Evolutionary conservation across 2,797 vertebrate genomes (phyloP), one percentile per base, ranked within the genome.

Genomic region (Pangasius krempfi): DNA sequence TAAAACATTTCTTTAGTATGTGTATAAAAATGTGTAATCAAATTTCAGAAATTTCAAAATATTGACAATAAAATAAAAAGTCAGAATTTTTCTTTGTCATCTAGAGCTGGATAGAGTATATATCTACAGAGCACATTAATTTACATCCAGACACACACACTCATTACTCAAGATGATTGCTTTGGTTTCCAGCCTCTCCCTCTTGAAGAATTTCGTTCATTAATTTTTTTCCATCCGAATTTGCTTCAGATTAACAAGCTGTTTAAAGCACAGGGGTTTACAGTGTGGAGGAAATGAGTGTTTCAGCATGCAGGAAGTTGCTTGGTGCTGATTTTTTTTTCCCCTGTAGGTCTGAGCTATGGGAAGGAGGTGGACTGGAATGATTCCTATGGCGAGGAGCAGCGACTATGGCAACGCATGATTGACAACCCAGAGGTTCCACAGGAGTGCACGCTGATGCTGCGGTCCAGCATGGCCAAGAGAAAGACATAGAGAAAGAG

Each of bases 321-420:
- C 6, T 58, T 25, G 40, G 8, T 79, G 12, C 7, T 86, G 8
- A 89, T 58, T 60, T 6, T 30, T 20, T 40, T 50, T 80, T 86
- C 50, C 88, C 72, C 79, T 86, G 5, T 92, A 99, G 98, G 98
- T 87, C 91, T 96, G 86, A 99, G 98, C 94, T 97, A 98, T 47
- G 98, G 97, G 73, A 98, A 97, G 66, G 96, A 96, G 20, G 98
- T 98, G 33, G 97, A 98, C 93, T 99, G 99, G 98, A 99, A 99
- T 97, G 98, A 99, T 94, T 96, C 98, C 3, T 96, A 93, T 6
- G 98, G 98, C 40, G 98, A 98, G 93, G 99, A 99, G 81, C 97
- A 97, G 92, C 95, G 92, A 58, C 94, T 98, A 79, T 99, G 98
- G 98, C 98, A 98, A 90, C 97, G 95, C 92, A 99, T 99, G 98